Percentiles rank a stretch among this genome's conserved stretches.
Evolutionary conservation across 2,888 invertebrate genomes (phyloP).

Genomic region (Pseudolycoriella hygida): DNA sequence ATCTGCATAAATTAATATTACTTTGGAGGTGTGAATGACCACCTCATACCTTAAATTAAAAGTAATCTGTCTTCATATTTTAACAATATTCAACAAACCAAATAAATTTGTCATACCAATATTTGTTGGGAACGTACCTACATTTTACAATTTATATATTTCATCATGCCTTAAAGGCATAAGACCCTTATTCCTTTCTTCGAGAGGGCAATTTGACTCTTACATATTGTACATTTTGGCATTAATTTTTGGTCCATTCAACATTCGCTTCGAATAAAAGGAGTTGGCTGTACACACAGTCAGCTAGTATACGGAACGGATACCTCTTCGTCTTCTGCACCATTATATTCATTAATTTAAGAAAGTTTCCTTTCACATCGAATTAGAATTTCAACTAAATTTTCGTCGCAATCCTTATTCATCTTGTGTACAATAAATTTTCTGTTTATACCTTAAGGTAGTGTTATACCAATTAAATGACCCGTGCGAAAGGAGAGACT

Average conservation of each 20-base stretch:
- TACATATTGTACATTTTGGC: background rate
- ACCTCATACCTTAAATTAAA: no score
- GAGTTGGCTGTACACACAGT: background rate
- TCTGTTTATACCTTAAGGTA: background rate
- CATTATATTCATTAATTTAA: background rate
- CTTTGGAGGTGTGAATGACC: no score
- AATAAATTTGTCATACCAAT: no score
- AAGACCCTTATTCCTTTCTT: background rate
- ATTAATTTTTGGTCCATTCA: background rate
- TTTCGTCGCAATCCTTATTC: background rate
- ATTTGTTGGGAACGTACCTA: no score
- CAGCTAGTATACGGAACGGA: no score
- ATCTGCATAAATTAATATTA: no score
- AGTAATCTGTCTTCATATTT: no score
- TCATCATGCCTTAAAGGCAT: background rate
- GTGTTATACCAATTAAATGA: background rate
- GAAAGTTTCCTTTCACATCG: background rate
- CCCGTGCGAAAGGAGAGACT: background rate
- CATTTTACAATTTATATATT: no score
- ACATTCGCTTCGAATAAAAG: background rate
- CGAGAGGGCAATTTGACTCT: background rate
- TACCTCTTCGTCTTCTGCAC: no score
- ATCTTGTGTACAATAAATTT: no score
- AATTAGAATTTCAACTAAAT: slow-evolving; percentile 1
- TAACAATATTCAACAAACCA: no score